A percentile compares a stretch with the other conserved stretches of the same genome.
These are phyloP conservation scores for Oceanodroma tethys DNA, from an alignment of 2,113 vertebrate genomes.

Conservation along the genomic window DNA sequence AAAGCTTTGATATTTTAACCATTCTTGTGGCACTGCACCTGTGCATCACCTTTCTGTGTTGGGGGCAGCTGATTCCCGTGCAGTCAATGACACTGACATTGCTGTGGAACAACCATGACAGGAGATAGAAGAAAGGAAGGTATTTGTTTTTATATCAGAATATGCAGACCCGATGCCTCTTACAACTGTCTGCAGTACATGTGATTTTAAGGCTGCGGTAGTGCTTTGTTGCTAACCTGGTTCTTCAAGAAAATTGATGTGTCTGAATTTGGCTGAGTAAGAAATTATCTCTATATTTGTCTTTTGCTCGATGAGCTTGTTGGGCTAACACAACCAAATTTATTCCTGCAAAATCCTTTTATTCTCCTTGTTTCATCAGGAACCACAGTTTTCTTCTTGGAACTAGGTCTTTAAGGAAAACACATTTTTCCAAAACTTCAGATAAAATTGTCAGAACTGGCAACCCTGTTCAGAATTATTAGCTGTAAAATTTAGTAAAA, in stretches of 20 bases:
- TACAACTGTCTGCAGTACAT: background rate
- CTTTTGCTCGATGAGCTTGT: background rate
- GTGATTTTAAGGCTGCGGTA: background rate
- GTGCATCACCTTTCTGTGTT: background rate
- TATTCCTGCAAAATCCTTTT: background rate
- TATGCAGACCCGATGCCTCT: background rate
- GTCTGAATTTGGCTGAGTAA: background rate
- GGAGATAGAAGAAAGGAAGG: background rate
- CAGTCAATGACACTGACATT: background rate
- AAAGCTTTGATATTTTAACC: background rate
- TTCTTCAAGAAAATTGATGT: background rate
- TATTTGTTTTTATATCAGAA: background rate
- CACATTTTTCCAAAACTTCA: background rate
- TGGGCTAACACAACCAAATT: background rate
- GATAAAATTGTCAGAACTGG: background rate
- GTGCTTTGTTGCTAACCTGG: background rate
- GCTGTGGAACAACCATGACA: background rate
- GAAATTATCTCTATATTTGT: background rate
- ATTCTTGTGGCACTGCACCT: background rate
- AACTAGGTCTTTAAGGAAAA: background rate
- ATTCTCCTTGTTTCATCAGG: background rate
- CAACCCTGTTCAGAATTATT: background rate
- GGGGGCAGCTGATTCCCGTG: rapidly evolving
- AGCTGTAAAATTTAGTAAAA: background rate
- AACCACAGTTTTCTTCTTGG: background rate